Evolutionary conservation across 2,797 vertebrate species (phyloP), one percentile per base, ranked within the genome.

Genomic region (Notolepis coatsorum): DNA sequence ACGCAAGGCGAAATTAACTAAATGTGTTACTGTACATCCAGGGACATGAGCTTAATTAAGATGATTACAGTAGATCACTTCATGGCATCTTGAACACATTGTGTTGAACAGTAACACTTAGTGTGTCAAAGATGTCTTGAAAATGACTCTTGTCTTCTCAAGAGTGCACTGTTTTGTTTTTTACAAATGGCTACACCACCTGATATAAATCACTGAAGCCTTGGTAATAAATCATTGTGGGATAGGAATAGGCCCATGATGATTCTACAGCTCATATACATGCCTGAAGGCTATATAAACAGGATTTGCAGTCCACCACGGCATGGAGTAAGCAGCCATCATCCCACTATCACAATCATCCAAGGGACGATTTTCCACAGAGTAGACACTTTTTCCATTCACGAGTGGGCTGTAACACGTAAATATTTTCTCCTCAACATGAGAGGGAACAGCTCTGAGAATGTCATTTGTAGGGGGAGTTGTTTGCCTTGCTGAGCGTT

Each of bases 341-440:
- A 31, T 47, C 15, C 17, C 30, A 25, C 58, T 41, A 50, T 57
- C 21, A 31, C 61, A 46, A 69, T 73, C 57, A 65, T 51, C 50
- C 49, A 48, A 61, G 52, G 31, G 21, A 21, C 48, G 38, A 33
- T 47, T 68, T 51, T 51, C 21, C 62, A 61, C 61, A 54, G 55
- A 35, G 49, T 65, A 31, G 61, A 73, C 35, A 30, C 5, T 59
- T 65, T n/a, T 75, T 66, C 42, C 41, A 18, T 37, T 71, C 33
- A 17, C 59, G 24, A 60, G 49, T 15, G 21, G 27, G 28, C 49
- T 43, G 17, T 30, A 50, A 38, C 49, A 70, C 45, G 28, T 61
- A 71, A 73, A 73, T 55, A 67, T 59, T 57, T 52, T 61, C 70
- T 58, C 53, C 31, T 63, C 55, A 62, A 64, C 57, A 37, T 61